Base-by-base conservation (phyloP, 2,888 invertebrate genomes). In the Abscondita cerata region DNA sequence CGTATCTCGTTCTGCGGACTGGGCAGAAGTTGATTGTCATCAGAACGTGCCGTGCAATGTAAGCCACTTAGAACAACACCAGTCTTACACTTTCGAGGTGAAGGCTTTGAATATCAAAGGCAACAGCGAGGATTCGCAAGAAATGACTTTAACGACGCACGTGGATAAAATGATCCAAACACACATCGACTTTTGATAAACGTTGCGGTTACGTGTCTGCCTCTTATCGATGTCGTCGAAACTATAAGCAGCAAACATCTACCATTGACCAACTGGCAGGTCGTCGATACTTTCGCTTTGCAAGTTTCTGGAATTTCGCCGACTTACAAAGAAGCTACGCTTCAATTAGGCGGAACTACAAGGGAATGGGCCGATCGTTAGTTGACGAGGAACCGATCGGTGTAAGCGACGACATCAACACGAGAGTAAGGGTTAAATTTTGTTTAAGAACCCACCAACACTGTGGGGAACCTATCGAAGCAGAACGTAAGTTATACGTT, bases 101-200 rank as follows among this genome's bases (percentile, higher is more conserved):
- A 93, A 93, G 81, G 95, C 95, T 0, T 85, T 92, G 66, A 96
- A 95, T 76, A 91, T 92, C 0, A 93, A 93, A 79, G 94, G 94
- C 12, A 88, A 90, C 69, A 95, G 95, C 64, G 92, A 92, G 68
- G 93, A 90, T 75, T 95, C 95, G 0, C 92, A 92, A 72, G 93
- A 94, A 76, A 88, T 93, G 46, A 85, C 87, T 1, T 90, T 89
- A 38, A 89, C 90, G 2, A 95, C 95, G 0, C 89, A 91, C 71
- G 93, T 96, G 13, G 92, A 93, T 68, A 86, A 90, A 74, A 93
- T 75, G 93, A 95, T 76, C 93, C 92, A 1, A 87, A 87, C 70
- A 87, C 90, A 1, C 87, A 88, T 44, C 87, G 86, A 0, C 80
- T 95, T 11, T 88, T 89, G n/a, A 90, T 95, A 74, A 91, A 89